phyloP scores from a whole-genome alignment of 1,140 invertebrate genomes.

The Bilobella aurantiaca region DNA sequence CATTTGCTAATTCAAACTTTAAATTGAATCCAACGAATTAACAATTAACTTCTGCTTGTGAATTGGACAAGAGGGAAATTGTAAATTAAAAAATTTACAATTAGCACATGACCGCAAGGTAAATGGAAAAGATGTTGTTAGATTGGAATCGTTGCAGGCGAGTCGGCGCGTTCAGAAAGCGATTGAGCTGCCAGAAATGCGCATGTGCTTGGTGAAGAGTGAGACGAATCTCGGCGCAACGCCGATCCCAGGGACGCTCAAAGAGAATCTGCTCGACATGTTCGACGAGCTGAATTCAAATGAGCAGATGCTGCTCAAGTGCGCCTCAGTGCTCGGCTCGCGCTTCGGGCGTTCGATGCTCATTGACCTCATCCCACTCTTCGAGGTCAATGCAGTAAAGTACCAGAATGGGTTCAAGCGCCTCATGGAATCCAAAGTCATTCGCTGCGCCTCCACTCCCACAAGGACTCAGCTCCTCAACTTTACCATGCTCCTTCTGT shows the following conservation, averaged over 20 bases:
- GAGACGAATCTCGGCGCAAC: conserved; percentile 17
- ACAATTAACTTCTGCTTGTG: no score
- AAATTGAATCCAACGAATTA: no score
- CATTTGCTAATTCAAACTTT: no score
- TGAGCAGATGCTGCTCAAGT: conserved; percentile 52
- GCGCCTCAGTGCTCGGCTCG: conserved; percentile 49
- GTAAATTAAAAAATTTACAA: no score
- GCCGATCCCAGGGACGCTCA: conserved; percentile 19
- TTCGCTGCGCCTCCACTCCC: conserved; percentile 20
- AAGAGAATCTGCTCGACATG: conserved; percentile 44
- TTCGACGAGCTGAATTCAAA: conserved; percentile 47
- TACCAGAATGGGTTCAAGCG: conserved; percentile 15
- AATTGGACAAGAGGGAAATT: no score
- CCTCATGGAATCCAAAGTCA: conserved; percentile 20
- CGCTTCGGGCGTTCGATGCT: conserved; percentile 49
- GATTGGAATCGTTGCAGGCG: neutral
- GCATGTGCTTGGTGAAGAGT: conserved; percentile 21
- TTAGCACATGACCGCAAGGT: no score
- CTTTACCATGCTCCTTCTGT: no score
- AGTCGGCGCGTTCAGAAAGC: conserved; percentile 4
- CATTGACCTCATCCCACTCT: conserved; percentile 4
- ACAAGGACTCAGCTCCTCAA: no score
- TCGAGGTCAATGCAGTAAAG: conserved; percentile 16
- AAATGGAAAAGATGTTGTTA: no score
- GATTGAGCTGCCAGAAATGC: neutral